Evolutionary conservation across 2,888 invertebrate species (phyloP), one percentile per base, ranked within the genome.

Genomic region (Philaethria dido): DNA sequence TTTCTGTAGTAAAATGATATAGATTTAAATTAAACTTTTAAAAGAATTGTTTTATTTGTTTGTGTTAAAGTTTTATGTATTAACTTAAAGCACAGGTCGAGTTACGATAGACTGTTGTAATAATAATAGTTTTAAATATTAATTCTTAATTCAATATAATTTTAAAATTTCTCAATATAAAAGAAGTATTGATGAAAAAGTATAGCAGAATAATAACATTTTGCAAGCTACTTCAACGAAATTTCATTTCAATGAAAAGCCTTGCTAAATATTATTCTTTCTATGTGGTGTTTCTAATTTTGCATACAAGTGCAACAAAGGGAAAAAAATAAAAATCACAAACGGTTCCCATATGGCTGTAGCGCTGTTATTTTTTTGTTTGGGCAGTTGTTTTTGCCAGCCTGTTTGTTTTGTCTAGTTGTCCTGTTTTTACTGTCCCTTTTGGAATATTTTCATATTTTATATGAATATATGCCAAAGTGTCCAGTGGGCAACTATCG

Each of bases 321-420:
- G 44, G 50, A 14, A 39, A 57, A 36, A 55, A 67, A 67, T 52
- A 62, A 55, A 66, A 69, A 68, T 62, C 47, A 42, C 70, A 55
- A 60, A 63, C 70, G 68, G 55, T 68, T 66, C 64, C 61, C 70
- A 68, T 66, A 70, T 66, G 66, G 55, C 57, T 54, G 47, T 42
- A 64, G 47, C 55, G 62, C n/a, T 54, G 42, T 52, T 33, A 52
- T 52, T 47, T 70, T 69, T 65, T 63, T 65, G 68, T 68, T 68
- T 66, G 63, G 29, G 36, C 57, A 33, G 60, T 64, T 59, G 62
- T 60, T 70, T 70, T 63, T 59, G 62, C 62, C 62, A 54, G 62
- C 44, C 36, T 48, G 59, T 55, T 70, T 68, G 65, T 70, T 68
- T 66, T 55, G 62, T 25, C 64, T 57, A 63, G 62, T 54, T 54